Base-by-base conservation (phyloP, 2,888 invertebrate genomes). In the Luperina nickerlii region DNA sequence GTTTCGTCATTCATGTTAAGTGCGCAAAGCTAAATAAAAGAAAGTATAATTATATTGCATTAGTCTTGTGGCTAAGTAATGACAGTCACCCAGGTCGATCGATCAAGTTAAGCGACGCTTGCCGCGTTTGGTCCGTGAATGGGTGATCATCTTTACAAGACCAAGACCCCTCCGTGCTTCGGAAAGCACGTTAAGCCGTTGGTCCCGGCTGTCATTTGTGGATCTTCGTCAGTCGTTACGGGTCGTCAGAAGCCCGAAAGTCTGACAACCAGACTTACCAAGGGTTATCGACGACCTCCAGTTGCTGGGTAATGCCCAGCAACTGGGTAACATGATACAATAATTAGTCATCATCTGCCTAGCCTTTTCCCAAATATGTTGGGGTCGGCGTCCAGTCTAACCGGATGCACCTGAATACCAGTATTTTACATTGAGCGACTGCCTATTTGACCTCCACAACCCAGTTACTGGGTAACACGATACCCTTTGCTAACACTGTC, bases 1-100 rank as follows among this genome's bases (percentile, higher is more conserved):
- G 32, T 72, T 78, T 27, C 5, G 6, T 54, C 15, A 69, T 79
- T 65, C 62, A 42, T 65, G 24, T 54, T 45, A 65, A 8, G 51
- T n/a, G 11, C 20, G n/a, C 42, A 24, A 57, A 54, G 13, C 54
- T 48, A 48, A 24, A 51, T n/a, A 20, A 48, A 77, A 62, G 13
- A 15, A 27, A 62, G 11, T 62, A 62, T n/a, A 13, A 57, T n/a
- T n/a, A 11, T n/a, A 11, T 57, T 54, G 24, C 24, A 57, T 24
- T 13, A 6, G 27, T 27, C 6, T n/a, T 62, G 62, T 62, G 62
- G 62, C 62, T 62, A 27, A 27, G 6, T 60, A 60, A 60, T n/a
- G 24, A n/a, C n/a, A 57, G 57, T 11, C 4, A 24, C n/a, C 11
- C 60, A 24, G 60, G 60, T n/a, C 60, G 11, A 60, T 60, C n/a